A percentile compares a stretch with the other conserved stretches of the same genome.
Evolutionary conservation across 2,113 vertebrate species (phyloP).

Genomic region (Proteles cristata): DNA sequence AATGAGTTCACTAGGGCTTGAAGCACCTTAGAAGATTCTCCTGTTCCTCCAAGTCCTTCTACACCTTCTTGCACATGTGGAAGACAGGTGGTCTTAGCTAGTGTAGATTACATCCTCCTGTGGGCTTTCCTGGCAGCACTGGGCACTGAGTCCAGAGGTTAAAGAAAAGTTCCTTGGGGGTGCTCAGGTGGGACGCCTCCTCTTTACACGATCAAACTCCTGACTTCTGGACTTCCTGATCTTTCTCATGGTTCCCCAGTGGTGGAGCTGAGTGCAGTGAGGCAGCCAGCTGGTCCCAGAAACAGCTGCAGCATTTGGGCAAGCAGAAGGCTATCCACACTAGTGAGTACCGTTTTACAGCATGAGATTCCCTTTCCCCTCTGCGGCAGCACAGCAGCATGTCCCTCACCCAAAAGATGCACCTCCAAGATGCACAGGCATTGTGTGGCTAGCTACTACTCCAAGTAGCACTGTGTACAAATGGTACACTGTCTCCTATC

Average conservation of each 20-base stretch:
- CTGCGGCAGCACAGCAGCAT: conserved; percentile 84
- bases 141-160: conserved; percentile 90
- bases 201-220: conserved; percentile 80
- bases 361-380: conserved; percentile 87
- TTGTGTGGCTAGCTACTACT: conserved; percentile 90
- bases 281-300: conserved; percentile 78
- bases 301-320: conserved; percentile 89
- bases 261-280: conserved; percentile 88
- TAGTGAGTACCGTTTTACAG: conserved; percentile 90
- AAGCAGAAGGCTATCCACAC: conserved; percentile 90
- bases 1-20: background rate
- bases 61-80: conserved; percentile 90
- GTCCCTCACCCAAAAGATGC: conserved; percentile 87
- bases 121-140: conserved; percentile 89
- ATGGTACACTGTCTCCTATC: conserved; percentile 90
- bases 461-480: conserved; percentile 90
- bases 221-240: conserved; percentile 89
- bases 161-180: conserved; percentile 85
- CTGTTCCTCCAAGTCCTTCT: conserved; percentile 89
- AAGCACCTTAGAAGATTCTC: conserved; percentile 86
- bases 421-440: conserved; percentile 89
- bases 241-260: conserved; percentile 87
- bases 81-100: conserved; percentile 89
- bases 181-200: conserved; percentile 86
- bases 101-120: conserved; percentile 89